phyloP scores from a whole-genome alignment of 2,797 vertebrate genomes.

The Lemur catta region DNA sequence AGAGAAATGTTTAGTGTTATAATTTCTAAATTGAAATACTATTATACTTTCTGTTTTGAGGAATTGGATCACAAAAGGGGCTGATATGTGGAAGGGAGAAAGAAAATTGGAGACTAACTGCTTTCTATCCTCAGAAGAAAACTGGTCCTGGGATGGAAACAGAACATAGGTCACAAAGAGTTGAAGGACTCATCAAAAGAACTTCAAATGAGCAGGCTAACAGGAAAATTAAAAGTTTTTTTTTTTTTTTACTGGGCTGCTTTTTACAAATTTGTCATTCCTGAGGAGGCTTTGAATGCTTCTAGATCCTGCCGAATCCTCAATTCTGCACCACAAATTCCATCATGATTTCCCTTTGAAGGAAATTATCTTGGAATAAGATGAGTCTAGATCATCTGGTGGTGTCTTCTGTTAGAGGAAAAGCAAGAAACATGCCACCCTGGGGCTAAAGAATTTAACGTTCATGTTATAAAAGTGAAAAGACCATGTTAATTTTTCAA shows the following conservation, averaged over 20 bases:
- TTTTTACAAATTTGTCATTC: background rate
- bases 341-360: background rate
- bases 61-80: background rate
- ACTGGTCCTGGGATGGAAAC: background rate
- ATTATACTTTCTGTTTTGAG: background rate
- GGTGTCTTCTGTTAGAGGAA: background rate
- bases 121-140: background rate
- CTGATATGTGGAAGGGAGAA: background rate
- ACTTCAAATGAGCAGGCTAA: background rate
- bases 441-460: background rate
- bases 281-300: background rate
- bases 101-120: background rate
- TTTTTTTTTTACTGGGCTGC: background rate
- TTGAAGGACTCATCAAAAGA: background rate
- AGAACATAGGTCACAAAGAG: background rate
- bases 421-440: background rate
- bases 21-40: conserved; percentile 5
- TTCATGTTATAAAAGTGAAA: background rate
- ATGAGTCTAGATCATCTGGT: background rate
- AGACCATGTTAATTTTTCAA: background rate
- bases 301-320: background rate
- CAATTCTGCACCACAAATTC: background rate
- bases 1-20: background rate
- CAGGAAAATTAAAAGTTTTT: background rate
- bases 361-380: background rate